Conservation (phyloP, 2,113 vertebrate species). For the Myrmecobius fasciatus region DNA sequence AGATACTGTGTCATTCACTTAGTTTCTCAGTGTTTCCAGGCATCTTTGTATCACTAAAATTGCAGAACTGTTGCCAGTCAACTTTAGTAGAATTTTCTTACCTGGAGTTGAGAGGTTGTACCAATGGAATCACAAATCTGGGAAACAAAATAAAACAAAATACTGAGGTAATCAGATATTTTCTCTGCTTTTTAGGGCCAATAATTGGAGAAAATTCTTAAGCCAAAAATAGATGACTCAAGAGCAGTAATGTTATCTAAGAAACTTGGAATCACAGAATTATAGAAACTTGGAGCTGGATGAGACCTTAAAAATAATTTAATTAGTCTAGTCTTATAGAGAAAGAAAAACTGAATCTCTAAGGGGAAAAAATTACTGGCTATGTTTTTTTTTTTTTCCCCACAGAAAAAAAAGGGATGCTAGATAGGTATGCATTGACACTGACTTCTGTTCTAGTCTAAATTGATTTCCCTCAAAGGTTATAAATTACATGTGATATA, state of each 20-base stretch:
- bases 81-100: not conserved
- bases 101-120: not conserved
- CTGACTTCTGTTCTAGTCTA: not conserved
- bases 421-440: not conserved
- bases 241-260: not conserved
- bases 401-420: not conserved
- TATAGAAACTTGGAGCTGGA: not conserved
- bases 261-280: not conserved
- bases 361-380: not conserved
- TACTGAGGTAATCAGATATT: not conserved
- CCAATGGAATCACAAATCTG: not conserved
- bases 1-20: not conserved
- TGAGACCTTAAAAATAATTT: not conserved
- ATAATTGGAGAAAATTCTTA: not conserved
- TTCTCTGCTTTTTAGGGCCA: not conserved
- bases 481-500: rapidly evolving
- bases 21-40: not conserved
- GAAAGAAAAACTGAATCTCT: not conserved
- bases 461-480: not conserved
- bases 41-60: not conserved
- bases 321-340: not conserved
- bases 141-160: not conserved
- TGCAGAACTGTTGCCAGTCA: not conserved
- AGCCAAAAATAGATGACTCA: not conserved
- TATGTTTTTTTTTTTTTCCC: too few species aligned